These are phyloP conservation scores for Agelastica alni DNA, from an alignment of 2,888 invertebrate species.

Conservation along the genomic window DNA sequence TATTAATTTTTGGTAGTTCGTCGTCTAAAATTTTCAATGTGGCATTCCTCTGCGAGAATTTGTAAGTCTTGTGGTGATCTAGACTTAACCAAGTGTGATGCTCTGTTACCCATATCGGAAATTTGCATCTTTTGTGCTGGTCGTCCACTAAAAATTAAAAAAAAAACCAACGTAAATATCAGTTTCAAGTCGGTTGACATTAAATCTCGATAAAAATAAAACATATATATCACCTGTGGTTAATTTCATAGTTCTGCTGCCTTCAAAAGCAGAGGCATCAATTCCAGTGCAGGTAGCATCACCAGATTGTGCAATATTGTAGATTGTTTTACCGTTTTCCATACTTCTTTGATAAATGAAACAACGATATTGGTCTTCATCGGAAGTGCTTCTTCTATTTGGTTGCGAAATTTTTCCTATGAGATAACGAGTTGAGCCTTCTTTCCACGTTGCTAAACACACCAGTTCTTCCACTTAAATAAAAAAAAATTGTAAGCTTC, in stretches of 20 bases:
- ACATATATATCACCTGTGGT: constrained; percentile 66
- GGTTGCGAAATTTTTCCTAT: constrained; percentile 73
- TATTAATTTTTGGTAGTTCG: constrained; percentile 43
- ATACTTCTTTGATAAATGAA: constrained; percentile 71
- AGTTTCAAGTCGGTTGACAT: background rate
- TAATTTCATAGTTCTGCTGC: constrained; percentile 77
- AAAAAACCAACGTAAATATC: background rate
- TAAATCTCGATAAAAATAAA: background rate
- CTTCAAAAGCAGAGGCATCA: constrained; percentile 71
- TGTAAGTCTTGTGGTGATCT: constrained; percentile 73
- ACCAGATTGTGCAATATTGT: constrained; percentile 75
- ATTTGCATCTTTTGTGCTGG: constrained; percentile 75
- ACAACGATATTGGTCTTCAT: constrained; percentile 81
- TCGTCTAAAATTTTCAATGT: constrained; percentile 61
- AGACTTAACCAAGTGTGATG: constrained; percentile 81
- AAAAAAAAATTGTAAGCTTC: constrained; percentile 9
- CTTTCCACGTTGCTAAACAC: constrained; percentile 83
- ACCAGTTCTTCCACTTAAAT: constrained; percentile 75
- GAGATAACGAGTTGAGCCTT: constrained; percentile 78
- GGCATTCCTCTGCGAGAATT: constrained; percentile 74
- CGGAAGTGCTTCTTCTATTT: constrained; percentile 63
- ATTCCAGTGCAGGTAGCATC: constrained; percentile 82
- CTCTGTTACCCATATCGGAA: constrained; percentile 77
- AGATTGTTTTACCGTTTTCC: constrained; percentile 62
- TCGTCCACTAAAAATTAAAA: constrained; percentile 67